These are phyloP conservation scores for Rhincodon typus DNA, from an alignment of 2,797 vertebrate genomes.

Conservation along the genomic window DNA sequence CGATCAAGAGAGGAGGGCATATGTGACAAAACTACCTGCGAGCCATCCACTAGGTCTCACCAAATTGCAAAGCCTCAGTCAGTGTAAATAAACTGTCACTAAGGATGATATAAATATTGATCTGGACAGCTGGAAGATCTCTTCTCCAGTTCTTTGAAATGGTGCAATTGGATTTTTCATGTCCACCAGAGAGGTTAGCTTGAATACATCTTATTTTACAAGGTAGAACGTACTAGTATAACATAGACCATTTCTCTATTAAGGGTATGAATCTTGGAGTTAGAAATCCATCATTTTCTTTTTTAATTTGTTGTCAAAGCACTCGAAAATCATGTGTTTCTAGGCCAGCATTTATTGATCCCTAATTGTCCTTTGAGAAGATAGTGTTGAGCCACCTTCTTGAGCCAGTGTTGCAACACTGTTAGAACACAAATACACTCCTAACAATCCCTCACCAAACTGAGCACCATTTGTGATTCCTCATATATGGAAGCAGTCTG, in stretches of 20 bases:
- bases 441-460: background rate
- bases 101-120: background rate
- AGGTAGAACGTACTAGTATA: no score
- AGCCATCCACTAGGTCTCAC: background rate
- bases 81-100: background rate
- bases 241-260: background rate
- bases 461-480: background rate
- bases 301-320: background rate
- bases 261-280: background rate
- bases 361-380: no score
- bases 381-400: no score
- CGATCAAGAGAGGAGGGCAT: background rate
- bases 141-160: background rate
- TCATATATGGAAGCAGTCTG: no score
- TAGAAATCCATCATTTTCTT: background rate
- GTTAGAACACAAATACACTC: background rate
- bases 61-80: background rate
- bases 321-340: background rate
- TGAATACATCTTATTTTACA: background rate
- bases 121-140: background rate
- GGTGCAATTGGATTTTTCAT: background rate
- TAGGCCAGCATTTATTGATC: no score
- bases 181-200: background rate
- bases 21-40: background rate
- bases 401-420: background rate